Percentiles rank a stretch among this genome's conserved stretches.
Evolutionary conservation across 2,797 vertebrate species (phyloP).

Genomic region (Catharus ustulatus): DNA sequence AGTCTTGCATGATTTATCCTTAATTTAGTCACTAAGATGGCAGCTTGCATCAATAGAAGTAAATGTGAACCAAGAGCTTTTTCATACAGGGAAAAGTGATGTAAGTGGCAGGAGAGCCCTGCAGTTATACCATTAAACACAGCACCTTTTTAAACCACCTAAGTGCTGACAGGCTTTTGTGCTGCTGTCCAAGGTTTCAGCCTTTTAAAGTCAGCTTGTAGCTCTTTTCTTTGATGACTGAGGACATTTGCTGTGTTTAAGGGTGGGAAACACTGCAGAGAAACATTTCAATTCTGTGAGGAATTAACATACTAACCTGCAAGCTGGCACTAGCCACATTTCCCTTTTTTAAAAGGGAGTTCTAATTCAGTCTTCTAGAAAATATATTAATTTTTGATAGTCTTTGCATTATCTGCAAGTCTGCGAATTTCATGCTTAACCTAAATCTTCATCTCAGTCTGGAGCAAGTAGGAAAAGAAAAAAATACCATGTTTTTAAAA

Average conservation of each 20-base stretch:
- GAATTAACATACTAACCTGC: background rate
- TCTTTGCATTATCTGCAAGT: background rate
- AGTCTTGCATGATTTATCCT: background rate
- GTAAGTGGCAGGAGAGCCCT: background rate
- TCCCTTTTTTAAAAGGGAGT: background rate
- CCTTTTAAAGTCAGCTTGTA: background rate
- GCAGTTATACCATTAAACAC: background rate
- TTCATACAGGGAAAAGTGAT: background rate
- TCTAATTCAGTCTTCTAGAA: background rate
- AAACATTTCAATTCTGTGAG: background rate
- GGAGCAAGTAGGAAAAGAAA: background rate
- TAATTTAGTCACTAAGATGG: background rate
- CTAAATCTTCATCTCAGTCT: background rate
- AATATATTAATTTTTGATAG: background rate
- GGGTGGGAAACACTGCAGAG: background rate
- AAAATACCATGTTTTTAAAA: background rate
- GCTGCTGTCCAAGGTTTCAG: constrained; percentile 1
- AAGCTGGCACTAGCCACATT: background rate
- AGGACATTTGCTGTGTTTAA: background rate
- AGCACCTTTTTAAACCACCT: background rate
- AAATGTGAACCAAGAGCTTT: background rate
- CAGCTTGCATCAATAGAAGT: background rate
- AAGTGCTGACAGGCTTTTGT: background rate
- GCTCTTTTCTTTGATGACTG: background rate
- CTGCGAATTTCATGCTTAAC: background rate